Conservation (phyloP, 2,113 vertebrate genomes). For the Ondatra zibethicus region DNA sequence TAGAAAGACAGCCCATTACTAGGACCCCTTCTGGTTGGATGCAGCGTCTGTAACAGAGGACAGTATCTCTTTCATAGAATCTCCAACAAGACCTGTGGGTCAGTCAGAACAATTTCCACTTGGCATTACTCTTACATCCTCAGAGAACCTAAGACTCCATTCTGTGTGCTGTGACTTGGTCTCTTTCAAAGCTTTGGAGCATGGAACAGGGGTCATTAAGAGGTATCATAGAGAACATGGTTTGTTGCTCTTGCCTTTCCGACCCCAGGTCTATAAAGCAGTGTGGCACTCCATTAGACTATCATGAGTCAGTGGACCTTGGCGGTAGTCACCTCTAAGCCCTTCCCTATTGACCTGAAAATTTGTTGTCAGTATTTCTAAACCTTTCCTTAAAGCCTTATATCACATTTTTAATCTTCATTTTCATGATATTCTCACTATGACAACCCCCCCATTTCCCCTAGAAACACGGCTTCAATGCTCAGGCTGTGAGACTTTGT, state of each 20-base stretch:
- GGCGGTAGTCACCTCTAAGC: neutral
- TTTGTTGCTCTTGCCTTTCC: slow-evolving; percentile 27
- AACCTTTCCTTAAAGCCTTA: neutral
- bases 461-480: neutral
- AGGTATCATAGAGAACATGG: neutral
- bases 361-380: neutral
- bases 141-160: neutral
- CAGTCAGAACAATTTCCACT: neutral
- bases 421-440: neutral
- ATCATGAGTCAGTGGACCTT: neutral
- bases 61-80: neutral
- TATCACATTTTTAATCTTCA: slow-evolving; percentile 23
- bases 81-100: neutral
- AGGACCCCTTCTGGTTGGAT: neutral
- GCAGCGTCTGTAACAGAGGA: neutral
- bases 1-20: neutral
- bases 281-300: neutral
- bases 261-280: neutral
- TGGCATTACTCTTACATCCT: neutral
- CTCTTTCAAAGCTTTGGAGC: neutral
- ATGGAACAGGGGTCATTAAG: neutral
- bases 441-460: neutral
- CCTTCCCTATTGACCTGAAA: slow-evolving; percentile 20
- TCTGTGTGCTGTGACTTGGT: slow-evolving; percentile 2
- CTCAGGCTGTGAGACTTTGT: neutral